Base-by-base conservation (phyloP, 2,888 invertebrate genomes). In the Leptarthrus brevirostris region DNA sequence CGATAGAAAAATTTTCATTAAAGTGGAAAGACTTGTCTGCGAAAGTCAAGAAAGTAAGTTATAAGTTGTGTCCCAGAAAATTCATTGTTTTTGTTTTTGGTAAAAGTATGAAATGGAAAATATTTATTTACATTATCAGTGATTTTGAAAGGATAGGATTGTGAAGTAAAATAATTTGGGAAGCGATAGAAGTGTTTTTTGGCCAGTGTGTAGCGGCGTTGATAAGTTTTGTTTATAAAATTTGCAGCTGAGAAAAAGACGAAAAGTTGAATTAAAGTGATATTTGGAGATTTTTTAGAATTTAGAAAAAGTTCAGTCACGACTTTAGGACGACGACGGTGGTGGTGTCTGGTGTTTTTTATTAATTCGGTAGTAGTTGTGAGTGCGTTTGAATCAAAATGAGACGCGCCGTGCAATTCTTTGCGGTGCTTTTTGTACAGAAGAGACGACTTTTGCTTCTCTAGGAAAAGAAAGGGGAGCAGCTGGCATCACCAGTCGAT, bases 351-450 rank as follows among this genome's bases (percentile, higher is more conserved):
- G 73, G 54, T 71, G 74, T 40, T 75, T 74, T 70, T 73, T 74
- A 70, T 52, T 58, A 40, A 56, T 26, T 73, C 64, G 47, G 12
- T 52, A 14, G 73, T 73, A 54, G 69, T 69, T 56, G 66, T 69
- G 74, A 53, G 69, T 69, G 74, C 69, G 66, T 73, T 74, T 69
- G 74, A 66, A 74, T 74, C 44, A 74, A 74, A 74, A 56, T 74
- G 56, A 74, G 54, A 74, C 69, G 74, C 74, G 69, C 66, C 64
- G 73, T 73, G 64, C 52, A 73, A 49, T 64, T 73, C 72, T 73
- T 64, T 53, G 36, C 52, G 64, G 49, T 61, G 61, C 34, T 49
- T 49, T 47, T 20, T 26, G 49, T 61, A 44, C 61, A 16, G 54
- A 53, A 26, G 56, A 53, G 44, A 10, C 54, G 14, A 49, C 49